These are phyloP conservation scores for Andrena dorsata DNA, from an alignment of 2,888 invertebrate species.

Conservation along the genomic window DNA sequence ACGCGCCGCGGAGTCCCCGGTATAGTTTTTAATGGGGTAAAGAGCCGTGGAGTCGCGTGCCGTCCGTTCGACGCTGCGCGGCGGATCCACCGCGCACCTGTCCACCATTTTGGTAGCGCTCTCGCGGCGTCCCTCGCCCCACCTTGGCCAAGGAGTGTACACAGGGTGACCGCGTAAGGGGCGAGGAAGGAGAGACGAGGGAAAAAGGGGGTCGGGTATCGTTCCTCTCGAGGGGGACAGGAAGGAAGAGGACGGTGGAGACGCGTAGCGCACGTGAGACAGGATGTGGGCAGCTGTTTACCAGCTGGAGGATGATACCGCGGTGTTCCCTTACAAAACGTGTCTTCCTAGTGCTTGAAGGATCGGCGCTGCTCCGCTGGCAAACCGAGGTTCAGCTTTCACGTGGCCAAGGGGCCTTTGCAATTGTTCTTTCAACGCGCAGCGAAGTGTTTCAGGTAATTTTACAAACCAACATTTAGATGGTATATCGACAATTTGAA, in stretches of 20 bases:
- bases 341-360: constrained; percentile 43
- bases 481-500: too few species aligned
- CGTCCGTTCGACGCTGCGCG: constrained; percentile 42
- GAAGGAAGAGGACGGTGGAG: constrained; percentile 58
- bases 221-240: constrained; percentile 39
- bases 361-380: not conserved
- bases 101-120: constrained; percentile 76
- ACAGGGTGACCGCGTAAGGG: not conserved
- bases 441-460: too few species aligned
- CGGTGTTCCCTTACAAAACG: constrained; percentile 65
- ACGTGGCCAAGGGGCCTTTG: not conserved
- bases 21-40: constrained; percentile 49
- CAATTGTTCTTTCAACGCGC: too few species aligned
- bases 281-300: constrained; percentile 84
- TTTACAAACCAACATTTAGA: too few species aligned
- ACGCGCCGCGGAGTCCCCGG: constrained; percentile 29
- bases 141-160: constrained; percentile 12
- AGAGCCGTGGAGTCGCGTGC: constrained; percentile 76
- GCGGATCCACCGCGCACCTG: constrained; percentile 76
- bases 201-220: constrained; percentile 41
- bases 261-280: constrained; percentile 71
- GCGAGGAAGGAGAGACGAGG: constrained; percentile 17
- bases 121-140: constrained; percentile 42
- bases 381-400: not conserved
- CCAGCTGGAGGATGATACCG: constrained; percentile 83